Conservation (phyloP, 2,113 vertebrate species). For the Melanotaenia duboulayi region DNA sequence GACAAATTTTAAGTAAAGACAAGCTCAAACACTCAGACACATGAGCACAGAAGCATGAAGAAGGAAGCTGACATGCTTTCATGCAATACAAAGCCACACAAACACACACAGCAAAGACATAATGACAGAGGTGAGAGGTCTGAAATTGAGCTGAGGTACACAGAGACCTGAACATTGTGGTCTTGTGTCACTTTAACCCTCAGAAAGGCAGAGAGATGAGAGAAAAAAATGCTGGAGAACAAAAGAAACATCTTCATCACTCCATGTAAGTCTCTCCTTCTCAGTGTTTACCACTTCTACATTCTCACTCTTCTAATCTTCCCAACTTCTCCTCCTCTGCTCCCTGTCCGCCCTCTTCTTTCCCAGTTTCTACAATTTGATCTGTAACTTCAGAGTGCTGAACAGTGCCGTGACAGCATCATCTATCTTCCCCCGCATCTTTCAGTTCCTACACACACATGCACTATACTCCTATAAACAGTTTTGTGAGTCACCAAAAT, state of each 20-base stretch:
- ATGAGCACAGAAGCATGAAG: background rate
- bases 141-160: constrained; percentile 67
- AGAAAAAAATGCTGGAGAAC: constrained; percentile 35
- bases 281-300: constrained; percentile 34
- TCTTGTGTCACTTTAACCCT: constrained; percentile 65
- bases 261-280: constrained; percentile 34
- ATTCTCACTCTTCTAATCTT: constrained; percentile 44
- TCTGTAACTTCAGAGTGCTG: constrained; percentile 51
- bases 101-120: constrained; percentile 25
- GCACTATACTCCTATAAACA: constrained; percentile 25
- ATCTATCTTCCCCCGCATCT: constrained; percentile 58
- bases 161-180: constrained; percentile 56
- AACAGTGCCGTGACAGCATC: constrained; percentile 56
- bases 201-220: constrained; percentile 43
- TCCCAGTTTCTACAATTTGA: constrained; percentile 47
- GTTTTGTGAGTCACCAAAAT: constrained; percentile 29
- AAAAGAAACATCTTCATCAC: constrained; percentile 51
- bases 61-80: background rate
- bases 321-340: constrained; percentile 22
- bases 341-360: constrained; percentile 21
- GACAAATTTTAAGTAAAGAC: background rate
- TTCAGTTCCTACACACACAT: constrained; percentile 23
- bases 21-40: background rate
- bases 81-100: constrained; percentile 13
- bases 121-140: constrained; percentile 60